Evolutionary conservation across 2,113 vertebrate genomes (phyloP).

Genomic region (Pleuronectes platessa): DNA sequence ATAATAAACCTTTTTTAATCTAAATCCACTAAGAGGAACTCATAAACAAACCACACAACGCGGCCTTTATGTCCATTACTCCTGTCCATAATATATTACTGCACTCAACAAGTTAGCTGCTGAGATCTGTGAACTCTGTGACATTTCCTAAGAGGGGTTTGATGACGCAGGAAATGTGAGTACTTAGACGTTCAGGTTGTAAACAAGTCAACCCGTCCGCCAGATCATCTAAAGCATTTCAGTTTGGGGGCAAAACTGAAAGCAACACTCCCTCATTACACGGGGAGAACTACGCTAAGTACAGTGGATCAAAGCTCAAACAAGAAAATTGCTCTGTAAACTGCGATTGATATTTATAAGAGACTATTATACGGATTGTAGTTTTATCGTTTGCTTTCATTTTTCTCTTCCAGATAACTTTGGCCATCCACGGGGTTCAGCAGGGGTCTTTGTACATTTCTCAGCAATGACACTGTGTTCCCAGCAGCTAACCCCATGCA

Average conservation of each 20-base stretch:
- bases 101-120: not conserved
- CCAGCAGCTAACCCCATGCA: not conserved
- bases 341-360: not conserved
- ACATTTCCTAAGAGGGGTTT: not conserved
- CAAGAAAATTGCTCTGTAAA: not conserved
- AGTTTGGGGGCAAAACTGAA: not conserved
- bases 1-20: not conserved
- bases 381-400: not conserved
- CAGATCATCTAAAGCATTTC: slow-evolving; percentile 3
- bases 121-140: not conserved
- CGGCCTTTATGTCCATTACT: not conserved
- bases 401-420: not conserved
- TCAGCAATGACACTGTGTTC: not conserved
- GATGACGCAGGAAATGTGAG: not conserved
- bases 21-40: not conserved
- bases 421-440: not conserved
- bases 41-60: not conserved
- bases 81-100: not conserved
- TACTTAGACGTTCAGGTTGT: not conserved
- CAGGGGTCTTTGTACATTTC: not conserved
- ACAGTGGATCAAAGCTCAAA: not conserved
- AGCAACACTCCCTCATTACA: not conserved
- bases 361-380: not conserved
- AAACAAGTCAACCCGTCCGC: slow-evolving; percentile 2
- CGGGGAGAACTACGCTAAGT: not conserved